Conservation (phyloP, 2,797 vertebrate genomes). For the Lemur catta region DNA sequence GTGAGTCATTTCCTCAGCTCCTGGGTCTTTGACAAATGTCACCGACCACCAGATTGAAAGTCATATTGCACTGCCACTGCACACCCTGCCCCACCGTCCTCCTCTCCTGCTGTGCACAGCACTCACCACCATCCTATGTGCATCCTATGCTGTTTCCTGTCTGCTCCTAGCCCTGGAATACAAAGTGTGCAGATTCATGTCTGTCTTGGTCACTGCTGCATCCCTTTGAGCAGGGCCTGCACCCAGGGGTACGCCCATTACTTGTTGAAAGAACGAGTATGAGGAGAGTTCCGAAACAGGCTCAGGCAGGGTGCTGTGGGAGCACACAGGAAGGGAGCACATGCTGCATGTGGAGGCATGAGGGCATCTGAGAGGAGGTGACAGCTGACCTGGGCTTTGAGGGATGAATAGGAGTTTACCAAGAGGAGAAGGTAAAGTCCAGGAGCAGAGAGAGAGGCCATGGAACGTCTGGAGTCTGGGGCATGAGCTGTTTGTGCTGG, state of each 20-base stretch:
- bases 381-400: background rate
- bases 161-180: background rate
- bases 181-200: background rate
- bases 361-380: background rate
- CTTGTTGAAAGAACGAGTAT: background rate
- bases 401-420: background rate
- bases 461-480: background rate
- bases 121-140: background rate
- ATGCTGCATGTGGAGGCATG: background rate
- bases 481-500: accelerated
- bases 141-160: background rate
- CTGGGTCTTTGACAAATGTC: background rate
- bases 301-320: background rate
- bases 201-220: background rate
- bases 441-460: background rate
- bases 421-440: background rate
- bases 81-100: accelerated
- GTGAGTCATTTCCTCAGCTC: background rate
- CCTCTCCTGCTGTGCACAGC: accelerated
- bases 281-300: background rate
- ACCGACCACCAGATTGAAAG: background rate
- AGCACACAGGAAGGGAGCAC: background rate
- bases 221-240: background rate
- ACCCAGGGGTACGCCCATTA: accelerated
- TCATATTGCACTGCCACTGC: accelerated